A percentile compares a stretch with the other conserved stretches of the same genome.
These are phyloP conservation scores for Capitella teleta DNA, from an alignment of 1,140 invertebrate genomes.

Conservation along the genomic window DNA sequence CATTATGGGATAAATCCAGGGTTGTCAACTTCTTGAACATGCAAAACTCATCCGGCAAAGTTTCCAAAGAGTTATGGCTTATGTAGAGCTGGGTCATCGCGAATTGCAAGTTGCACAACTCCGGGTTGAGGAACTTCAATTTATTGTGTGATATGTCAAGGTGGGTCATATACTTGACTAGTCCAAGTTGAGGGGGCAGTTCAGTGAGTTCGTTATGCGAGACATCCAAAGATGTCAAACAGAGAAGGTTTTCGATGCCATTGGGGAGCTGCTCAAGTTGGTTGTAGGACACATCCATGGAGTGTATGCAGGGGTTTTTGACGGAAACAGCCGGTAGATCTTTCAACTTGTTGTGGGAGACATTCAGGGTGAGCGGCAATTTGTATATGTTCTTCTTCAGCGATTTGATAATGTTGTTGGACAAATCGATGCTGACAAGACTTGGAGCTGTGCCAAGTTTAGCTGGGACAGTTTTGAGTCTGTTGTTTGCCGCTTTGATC, in stretches of 20 bases:
- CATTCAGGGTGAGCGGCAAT: constrained; percentile 20
- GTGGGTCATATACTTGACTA: constrained; percentile 26
- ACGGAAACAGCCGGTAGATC: constrained; percentile 26
- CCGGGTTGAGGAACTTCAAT: constrained; percentile 24
- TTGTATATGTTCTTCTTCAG: constrained; percentile 35
- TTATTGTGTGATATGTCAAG: constrained; percentile 28
- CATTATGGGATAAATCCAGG: constrained; percentile 27
- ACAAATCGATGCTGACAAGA: constrained; percentile 26
- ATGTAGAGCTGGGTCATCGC: constrained; percentile 14
- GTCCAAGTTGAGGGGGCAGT: constrained; percentile 23
- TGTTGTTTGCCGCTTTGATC: constrained; percentile 21
- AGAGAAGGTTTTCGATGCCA: constrained; percentile 25
- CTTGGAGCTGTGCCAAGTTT: constrained; percentile 25
- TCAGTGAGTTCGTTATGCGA: constrained; percentile 28
- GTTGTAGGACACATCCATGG: constrained; percentile 29
- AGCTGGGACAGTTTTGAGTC: constrained; percentile 20
- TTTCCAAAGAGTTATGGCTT: background rate
- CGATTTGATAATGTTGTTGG: constrained; percentile 26
- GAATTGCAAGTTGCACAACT: constrained; percentile 25
- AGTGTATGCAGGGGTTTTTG: constrained; percentile 23
- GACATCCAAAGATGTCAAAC: constrained; percentile 27
- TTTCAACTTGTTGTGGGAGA: constrained; percentile 28
- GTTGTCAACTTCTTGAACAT: constrained; percentile 20
- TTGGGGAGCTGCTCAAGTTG: constrained; percentile 25
- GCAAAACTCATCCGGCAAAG: constrained; percentile 26